phyloP scores from a whole-genome alignment of 2,113 vertebrate genomes.

The Megaceryle maxima region DNA sequence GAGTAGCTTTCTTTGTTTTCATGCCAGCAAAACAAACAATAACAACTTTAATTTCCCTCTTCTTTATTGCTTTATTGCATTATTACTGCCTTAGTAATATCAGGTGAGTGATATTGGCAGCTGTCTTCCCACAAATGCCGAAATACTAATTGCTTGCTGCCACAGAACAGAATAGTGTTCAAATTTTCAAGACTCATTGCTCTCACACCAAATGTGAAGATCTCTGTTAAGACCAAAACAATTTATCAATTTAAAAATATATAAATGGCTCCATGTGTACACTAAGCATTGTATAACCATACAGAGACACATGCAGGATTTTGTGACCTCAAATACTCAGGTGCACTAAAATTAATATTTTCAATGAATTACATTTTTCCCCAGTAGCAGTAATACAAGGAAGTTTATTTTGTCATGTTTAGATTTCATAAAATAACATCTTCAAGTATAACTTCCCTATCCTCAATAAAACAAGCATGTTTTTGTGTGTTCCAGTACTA shows the following conservation, averaged over 20 bases:
- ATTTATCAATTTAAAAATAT: neutral
- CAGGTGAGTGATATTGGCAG: neutral
- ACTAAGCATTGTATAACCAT: neutral
- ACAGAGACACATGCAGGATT: neutral
- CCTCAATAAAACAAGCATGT: conserved; percentile 23
- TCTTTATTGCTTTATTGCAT: neutral
- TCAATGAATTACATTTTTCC: conserved; percentile 41
- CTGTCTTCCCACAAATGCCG: neutral
- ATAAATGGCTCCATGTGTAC: neutral
- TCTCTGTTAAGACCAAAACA: neutral
- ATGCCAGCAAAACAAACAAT: neutral
- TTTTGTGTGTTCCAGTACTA: conserved; percentile 24
- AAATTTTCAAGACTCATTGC: neutral
- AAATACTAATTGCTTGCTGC: neutral
- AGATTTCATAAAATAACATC: conserved; percentile 59
- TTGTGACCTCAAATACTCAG: neutral
- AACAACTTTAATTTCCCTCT: neutral
- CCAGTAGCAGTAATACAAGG: conserved; percentile 38
- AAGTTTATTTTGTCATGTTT: conserved; percentile 68
- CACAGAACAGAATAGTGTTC: neutral
- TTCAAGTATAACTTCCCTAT: conserved; percentile 49
- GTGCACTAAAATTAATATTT: neutral
- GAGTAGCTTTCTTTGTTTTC: neutral
- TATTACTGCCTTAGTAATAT: neutral
- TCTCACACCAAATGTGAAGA: neutral